phyloP scores from a whole-genome alignment of 2,113 vertebrate genomes.

The Corydoras maculifer region DNA sequence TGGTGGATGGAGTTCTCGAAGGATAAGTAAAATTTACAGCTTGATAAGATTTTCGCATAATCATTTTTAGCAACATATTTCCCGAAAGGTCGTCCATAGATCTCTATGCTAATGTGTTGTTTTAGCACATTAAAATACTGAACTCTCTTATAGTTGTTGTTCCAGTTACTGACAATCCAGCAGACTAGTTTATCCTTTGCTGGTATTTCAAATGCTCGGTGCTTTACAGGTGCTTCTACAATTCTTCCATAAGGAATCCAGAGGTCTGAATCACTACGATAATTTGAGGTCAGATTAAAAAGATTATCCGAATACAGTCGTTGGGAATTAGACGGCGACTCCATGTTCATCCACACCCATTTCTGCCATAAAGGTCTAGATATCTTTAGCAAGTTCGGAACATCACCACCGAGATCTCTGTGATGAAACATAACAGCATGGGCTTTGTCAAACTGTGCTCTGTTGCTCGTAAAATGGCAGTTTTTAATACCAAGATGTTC shows the following conservation, averaged over 20 bases:
- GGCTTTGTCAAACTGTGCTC: constrained; percentile 66
- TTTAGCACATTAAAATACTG: constrained; percentile 74
- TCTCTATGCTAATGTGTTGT: constrained; percentile 72
- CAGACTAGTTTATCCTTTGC: constrained; percentile 74
- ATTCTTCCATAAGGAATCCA: constrained; percentile 7
- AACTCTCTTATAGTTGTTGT: constrained; percentile 67
- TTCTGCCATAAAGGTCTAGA: constrained; percentile 16
- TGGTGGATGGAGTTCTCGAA: constrained; percentile 81
- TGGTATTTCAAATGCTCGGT: constrained; percentile 41
- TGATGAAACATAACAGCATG: constrained; percentile 78
- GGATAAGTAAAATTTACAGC: constrained; percentile 79
- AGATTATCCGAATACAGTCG: neutral
- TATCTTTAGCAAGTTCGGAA: constrained; percentile 41
- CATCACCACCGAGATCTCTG: constrained; percentile 67
- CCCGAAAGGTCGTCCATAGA: constrained; percentile 70
- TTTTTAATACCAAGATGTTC: constrained; percentile 33
- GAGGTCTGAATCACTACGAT: constrained; percentile 29
- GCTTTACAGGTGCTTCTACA: neutral
- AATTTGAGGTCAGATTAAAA: constrained; percentile 35
- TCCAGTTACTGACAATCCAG: constrained; percentile 80
- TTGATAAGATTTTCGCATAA: constrained; percentile 67
- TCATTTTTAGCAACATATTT: constrained; percentile 67
- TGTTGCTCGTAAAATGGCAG: constrained; percentile 73
- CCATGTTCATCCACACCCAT: constrained; percentile 41
- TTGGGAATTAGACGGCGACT: neutral